Evolutionary conservation across 2,797 vertebrate genomes (phyloP).

Genomic region (Octomys mimax): DNA sequence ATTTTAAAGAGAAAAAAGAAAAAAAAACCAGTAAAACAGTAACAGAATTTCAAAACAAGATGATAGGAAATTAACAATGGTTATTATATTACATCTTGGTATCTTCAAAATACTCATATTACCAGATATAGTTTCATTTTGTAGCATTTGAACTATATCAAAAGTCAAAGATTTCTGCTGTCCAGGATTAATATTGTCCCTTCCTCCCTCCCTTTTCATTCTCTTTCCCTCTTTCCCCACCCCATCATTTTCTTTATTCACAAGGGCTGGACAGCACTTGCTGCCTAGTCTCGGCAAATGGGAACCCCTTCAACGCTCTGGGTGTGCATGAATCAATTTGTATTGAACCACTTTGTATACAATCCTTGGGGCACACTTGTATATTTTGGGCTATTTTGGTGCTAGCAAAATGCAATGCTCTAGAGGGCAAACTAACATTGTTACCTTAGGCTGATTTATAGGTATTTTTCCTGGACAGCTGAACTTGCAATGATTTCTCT

Average conservation of each 20-base stretch:
- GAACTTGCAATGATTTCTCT: constrained; percentile 82
- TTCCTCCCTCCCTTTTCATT: not conserved
- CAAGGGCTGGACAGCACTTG: not conserved
- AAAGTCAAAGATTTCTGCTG: not conserved
- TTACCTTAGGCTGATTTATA: constrained; percentile 81
- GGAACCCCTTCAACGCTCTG: not conserved
- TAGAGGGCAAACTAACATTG: constrained; percentile 63
- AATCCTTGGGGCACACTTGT: constrained; percentile 65
- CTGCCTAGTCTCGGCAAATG: not conserved
- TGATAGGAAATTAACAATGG: no score
- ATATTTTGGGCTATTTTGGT: constrained; percentile 80
- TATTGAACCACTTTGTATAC: constrained; percentile 72
- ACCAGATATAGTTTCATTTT: not conserved
- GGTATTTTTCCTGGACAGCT: constrained; percentile 72
- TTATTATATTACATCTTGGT: no score
- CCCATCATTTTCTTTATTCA: not conserved
- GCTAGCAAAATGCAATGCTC: constrained; percentile 70
- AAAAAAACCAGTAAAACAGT: no score
- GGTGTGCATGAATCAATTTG: constrained; percentile 58
- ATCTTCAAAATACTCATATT: no score
- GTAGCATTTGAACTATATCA: not conserved
- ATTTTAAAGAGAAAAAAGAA: no score
- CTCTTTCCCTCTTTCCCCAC: not conserved
- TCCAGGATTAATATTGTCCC: not conserved
- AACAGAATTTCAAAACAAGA: no score